Evolutionary conservation across 2,113 vertebrate genomes (phyloP).

Genomic region (Sigmodon hispidus): DNA sequence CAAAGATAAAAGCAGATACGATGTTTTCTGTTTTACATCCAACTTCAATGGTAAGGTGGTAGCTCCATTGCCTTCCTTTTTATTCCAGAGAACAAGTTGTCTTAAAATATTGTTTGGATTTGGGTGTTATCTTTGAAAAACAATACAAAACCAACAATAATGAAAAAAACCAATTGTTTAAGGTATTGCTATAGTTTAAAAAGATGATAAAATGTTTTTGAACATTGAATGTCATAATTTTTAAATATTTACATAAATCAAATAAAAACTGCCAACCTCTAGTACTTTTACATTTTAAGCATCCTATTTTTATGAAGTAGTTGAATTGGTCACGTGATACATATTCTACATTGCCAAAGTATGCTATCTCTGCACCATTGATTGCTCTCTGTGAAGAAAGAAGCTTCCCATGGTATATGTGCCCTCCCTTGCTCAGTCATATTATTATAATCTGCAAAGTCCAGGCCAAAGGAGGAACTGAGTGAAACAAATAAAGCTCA

Average conservation of each 20-base stretch:
- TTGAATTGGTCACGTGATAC: not conserved
- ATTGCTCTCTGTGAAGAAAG: not conserved
- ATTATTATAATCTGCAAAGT: not conserved
- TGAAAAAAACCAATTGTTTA: not conserved
- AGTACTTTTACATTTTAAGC: not conserved
- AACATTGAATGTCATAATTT: not conserved
- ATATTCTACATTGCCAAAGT: not conserved
- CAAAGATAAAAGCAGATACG: constrained; percentile 89
- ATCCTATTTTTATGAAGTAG: not conserved
- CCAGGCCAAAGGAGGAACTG: not conserved
- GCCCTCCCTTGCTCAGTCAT: not conserved
- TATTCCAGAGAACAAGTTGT: not conserved
- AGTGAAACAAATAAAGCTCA: not conserved
- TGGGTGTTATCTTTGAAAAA: not conserved
- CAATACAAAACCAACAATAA: not conserved
- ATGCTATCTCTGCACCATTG: not conserved
- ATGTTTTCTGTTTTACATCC: constrained; percentile 95
- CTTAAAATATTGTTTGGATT: not conserved
- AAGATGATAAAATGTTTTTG: not conserved
- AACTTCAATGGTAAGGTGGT: constrained; percentile 89
- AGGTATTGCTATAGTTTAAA: not conserved
- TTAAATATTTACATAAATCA: not conserved
- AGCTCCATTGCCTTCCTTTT: not conserved
- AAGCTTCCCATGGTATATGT: too few relatives aligned
- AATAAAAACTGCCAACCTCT: not conserved